Conservation (phyloP, 2,888 invertebrate genomes). For the Myopa testacea region DNA sequence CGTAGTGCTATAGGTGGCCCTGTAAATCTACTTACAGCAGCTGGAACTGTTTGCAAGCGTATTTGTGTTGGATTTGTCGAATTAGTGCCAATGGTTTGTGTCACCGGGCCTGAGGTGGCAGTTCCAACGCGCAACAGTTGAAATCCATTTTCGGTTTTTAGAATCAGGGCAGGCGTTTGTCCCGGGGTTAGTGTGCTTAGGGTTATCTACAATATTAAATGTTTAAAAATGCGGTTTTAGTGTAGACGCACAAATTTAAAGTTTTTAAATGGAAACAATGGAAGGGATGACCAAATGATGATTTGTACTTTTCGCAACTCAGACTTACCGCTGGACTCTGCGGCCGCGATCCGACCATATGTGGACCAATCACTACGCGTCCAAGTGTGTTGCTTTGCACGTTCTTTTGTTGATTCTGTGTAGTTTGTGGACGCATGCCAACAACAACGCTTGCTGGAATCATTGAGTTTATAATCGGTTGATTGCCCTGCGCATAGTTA, state of each 20-base stretch:
- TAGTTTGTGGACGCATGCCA: constrained; percentile 83
- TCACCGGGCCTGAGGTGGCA: constrained; percentile 74
- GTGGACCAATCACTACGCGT: constrained; percentile 86
- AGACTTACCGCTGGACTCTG: constrained; percentile 77
- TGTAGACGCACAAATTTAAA: constrained; percentile 33
- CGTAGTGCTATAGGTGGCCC: constrained; percentile 74
- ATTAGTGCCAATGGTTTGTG: constrained; percentile 70
- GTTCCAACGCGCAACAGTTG: constrained; percentile 92
- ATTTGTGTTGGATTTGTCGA: constrained; percentile 78
- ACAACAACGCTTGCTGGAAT: constrained; percentile 84
- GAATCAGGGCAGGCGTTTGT: constrained; percentile 88
- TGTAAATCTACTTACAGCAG: constrained; percentile 85
- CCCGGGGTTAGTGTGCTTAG: constrained; percentile 89
- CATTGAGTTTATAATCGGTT: constrained; percentile 75
- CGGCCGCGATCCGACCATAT: constrained; percentile 84
- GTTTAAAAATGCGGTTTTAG: constrained; percentile 38
- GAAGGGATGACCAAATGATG: background rate
- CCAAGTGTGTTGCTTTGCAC: constrained; percentile 80
- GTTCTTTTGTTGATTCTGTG: constrained; percentile 79
- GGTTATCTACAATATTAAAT: constrained; percentile 77
- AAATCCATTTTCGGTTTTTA: constrained; percentile 97
- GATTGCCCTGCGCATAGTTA: constrained; percentile 65
- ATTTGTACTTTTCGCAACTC: constrained; percentile 15
- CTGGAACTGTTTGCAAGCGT: constrained; percentile 87
- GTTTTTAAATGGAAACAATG: constrained; percentile 44